phyloP scores from a whole-genome alignment of 2,888 invertebrate genomes.

The Melitaea athalia region DNA sequence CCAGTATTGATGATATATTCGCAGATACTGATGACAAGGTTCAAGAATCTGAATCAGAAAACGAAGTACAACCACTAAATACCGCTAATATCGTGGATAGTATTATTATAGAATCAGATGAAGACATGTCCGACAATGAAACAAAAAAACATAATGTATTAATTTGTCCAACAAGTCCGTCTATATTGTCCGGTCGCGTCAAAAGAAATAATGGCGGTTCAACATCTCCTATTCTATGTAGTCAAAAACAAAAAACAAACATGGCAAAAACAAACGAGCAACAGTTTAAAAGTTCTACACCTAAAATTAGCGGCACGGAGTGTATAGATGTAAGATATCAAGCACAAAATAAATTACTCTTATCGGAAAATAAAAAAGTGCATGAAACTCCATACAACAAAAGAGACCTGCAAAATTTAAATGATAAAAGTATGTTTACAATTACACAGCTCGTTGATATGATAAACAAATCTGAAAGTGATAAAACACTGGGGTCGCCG shows the following conservation, averaged over 20 bases:
- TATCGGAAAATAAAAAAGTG: constrained; percentile 18
- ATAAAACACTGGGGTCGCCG: constrained; percentile 28
- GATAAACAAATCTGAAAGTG: constrained; percentile 61
- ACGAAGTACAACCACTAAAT: background rate
- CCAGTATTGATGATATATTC: constrained; percentile 76
- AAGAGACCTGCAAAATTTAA: background rate
- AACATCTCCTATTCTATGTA: constrained; percentile 67
- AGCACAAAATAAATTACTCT: background rate
- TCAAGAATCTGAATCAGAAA: constrained; percentile 39
- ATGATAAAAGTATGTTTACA: constrained; percentile 66
- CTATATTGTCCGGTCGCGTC: constrained; percentile 63
- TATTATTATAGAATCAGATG: background rate
- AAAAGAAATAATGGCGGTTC: constrained; percentile 40
- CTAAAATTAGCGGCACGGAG: constrained; percentile 37
- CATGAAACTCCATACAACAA: constrained; percentile 48
- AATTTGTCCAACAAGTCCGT: constrained; percentile 58
- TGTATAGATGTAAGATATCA: background rate
- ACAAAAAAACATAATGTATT: constrained; percentile 20
- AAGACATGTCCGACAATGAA: constrained; percentile 22
- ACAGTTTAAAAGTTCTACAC: constrained; percentile 49
- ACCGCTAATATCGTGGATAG: background rate
- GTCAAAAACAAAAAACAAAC: constrained; percentile 59
- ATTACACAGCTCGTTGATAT: constrained; percentile 75
- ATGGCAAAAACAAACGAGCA: constrained; percentile 50
- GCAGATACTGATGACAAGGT: constrained; percentile 61